A percentile compares a stretch with the other conserved stretches of the same genome.
Evolutionary conservation across 2,888 invertebrate species (phyloP).

Genomic region (Eupelmus urozonus): DNA sequence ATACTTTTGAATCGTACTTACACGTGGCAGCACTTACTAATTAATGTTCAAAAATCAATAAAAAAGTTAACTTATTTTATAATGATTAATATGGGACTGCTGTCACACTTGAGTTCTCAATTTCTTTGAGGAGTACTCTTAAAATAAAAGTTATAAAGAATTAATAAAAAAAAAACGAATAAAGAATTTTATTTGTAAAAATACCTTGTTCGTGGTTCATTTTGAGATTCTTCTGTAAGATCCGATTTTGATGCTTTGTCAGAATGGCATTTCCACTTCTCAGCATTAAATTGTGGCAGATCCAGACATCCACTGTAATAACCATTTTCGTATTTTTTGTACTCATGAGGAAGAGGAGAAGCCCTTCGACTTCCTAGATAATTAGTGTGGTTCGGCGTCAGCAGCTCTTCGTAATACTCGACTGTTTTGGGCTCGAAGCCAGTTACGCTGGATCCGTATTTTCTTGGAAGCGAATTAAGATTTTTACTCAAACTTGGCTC

Average conservation of each 20-base stretch:
- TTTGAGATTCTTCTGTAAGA: constrained; percentile 58
- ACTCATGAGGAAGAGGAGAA: constrained; percentile 65
- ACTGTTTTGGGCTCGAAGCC: constrained; percentile 70
- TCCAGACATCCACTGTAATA: constrained; percentile 69
- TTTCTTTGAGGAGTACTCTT: too few relatives aligned
- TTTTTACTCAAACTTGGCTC: constrained; percentile 62
- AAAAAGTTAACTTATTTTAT: too few relatives aligned
- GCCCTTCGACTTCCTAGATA: constrained; percentile 66
- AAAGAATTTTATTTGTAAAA: too few relatives aligned
- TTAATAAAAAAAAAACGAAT: too few relatives aligned
- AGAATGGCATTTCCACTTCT: constrained; percentile 64
- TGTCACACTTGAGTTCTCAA: too few relatives aligned
- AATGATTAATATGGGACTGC: constrained; percentile 1
- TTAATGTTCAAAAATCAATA: too few relatives aligned
- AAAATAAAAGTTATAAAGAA: too few relatives aligned
- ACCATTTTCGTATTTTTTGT: constrained; percentile 69
- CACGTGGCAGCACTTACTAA: too few relatives aligned
- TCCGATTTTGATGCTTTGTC: constrained; percentile 62
- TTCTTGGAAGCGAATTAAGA: constrained; percentile 66
- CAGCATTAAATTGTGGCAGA: constrained; percentile 54
- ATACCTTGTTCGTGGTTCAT: constrained; percentile 66
- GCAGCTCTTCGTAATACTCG: constrained; percentile 73
- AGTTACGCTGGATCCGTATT: constrained; percentile 68
- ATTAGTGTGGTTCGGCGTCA: constrained; percentile 69
- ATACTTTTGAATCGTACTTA: too few relatives aligned